These are phyloP conservation scores for Stercorarius parasiticus DNA, from an alignment of 2,113 vertebrate species.

Conservation along the genomic window DNA sequence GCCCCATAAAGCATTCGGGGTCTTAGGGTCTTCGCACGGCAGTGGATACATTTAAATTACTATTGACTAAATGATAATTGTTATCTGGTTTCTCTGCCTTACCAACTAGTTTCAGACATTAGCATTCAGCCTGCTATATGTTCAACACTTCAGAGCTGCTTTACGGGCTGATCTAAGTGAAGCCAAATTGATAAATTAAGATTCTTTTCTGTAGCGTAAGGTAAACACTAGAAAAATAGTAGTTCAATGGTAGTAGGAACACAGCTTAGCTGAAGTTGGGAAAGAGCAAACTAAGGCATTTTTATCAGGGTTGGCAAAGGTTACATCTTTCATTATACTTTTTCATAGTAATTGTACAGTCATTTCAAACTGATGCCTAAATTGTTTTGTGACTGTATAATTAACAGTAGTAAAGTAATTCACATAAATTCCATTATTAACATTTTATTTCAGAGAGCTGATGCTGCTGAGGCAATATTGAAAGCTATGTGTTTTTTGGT, in stretches of 20 bases:
- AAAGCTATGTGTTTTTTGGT: neutral
- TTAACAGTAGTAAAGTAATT: neutral
- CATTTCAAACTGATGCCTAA: neutral
- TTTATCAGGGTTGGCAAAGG: neutral
- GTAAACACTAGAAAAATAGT: neutral
- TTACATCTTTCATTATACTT: slow-evolving; percentile 28
- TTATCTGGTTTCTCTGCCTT: slow-evolving; percentile 46
- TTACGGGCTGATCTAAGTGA: slow-evolving; percentile 21
- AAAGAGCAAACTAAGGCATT: neutral
- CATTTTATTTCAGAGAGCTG: neutral
- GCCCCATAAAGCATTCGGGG: neutral
- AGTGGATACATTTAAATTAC: slow-evolving; percentile 52
- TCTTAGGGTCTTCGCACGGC: slow-evolving; percentile 8
- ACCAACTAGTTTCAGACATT: slow-evolving; percentile 4
- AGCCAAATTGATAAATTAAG: slow-evolving; percentile 22
- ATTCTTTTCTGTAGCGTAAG: neutral
- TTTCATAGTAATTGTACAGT: neutral
- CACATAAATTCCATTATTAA: neutral
- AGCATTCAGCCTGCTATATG: slow-evolving; percentile 3
- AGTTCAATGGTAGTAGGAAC: neutral
- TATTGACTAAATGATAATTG: slow-evolving; percentile 62
- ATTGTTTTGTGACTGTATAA: neutral
- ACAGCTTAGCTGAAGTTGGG: neutral
- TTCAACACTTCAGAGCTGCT: slow-evolving; percentile 51
- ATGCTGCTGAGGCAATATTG: neutral